Evolutionary conservation across 1,140 invertebrate species (phyloP), one percentile per base, ranked within the genome.

Genomic region (Papilio machaon): DNA sequence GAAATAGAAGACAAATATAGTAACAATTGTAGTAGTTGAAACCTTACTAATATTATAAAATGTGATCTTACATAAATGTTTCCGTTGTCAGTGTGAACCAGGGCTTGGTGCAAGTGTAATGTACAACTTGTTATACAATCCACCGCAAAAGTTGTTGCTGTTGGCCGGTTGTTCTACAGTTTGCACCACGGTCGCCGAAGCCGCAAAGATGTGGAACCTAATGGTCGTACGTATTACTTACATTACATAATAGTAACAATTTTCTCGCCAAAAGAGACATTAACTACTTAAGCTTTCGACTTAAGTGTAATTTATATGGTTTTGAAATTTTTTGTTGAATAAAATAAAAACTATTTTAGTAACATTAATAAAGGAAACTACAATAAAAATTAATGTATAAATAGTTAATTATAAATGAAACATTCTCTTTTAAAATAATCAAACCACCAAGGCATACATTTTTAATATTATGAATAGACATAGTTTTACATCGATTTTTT

Each of bases 151-250:
- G 95, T 95, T 99, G 83, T 98, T 99, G 96, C 95, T 99, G 75
- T 95, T 99, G 43, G 98, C 98, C 6, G 99, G 99, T 74, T 99
- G 99, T 94, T 99, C 98, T 85, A 99, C 99, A 3, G 99, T 99
- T n/a, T 99, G 99, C 88, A 99, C 99, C 10, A 99, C 99, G 67
- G 98, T 99, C 1, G 99, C 99, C 0, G 99, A 99, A 95, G 98
- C 99, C 47, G 99, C 99, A 43, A 99, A 99, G 95, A 99, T 99
- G 98, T 99, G 99, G 99, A 99, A 99, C 95, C 95, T 99, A 60
- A 97, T 99, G 89, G 99, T 99, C 95, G 99, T 99, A 95, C 97
- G 97, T 89, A 92, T 83, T 83, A 73, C 49, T 47, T 46, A n/a
- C n/a, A 49, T 30, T 52, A 80, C 64, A 15, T 38, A 17, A 38